phyloP scores from a whole-genome alignment of 2,888 invertebrate species.

The Stratiomys singularior region DNA sequence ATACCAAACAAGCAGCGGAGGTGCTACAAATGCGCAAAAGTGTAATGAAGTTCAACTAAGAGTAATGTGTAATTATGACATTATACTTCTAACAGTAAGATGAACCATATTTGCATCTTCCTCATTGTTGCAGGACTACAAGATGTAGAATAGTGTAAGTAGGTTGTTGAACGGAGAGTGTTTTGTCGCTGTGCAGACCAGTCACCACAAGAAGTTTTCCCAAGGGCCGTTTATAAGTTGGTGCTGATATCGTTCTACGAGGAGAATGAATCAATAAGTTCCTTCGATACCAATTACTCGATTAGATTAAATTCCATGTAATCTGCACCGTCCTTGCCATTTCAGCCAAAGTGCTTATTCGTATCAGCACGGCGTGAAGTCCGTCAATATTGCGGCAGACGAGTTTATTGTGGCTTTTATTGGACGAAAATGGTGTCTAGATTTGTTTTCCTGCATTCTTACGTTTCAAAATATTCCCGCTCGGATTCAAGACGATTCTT shows the following conservation, averaged over 20 bases:
- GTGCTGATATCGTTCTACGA: too few species aligned
- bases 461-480: neutral
- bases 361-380: neutral
- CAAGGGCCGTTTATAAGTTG: neutral
- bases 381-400: neutral
- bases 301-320: neutral
- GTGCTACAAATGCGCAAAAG: conserved; percentile 5
- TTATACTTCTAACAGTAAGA: conserved; percentile 32
- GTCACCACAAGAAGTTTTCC: neutral
- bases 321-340: neutral
- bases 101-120: conserved; percentile 32
- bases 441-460: conserved; percentile 3
- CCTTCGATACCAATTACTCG: neutral
- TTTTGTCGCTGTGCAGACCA: neutral
- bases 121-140: neutral
- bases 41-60: neutral
- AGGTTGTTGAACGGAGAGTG: too few species aligned
- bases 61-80: conserved; percentile 30
- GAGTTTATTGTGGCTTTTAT: conserved; percentile 37
- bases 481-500: neutral
- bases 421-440: conserved; percentile 31
- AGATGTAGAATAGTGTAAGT: too few species aligned
- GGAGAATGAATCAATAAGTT: neutral
- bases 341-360: neutral
- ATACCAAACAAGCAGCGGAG: neutral